A percentile compares a stretch with the other conserved stretches of the same genome.
Conservation (phyloP, 2,888 invertebrate genomes). For the Zootermopsis nevadensis region DNA sequence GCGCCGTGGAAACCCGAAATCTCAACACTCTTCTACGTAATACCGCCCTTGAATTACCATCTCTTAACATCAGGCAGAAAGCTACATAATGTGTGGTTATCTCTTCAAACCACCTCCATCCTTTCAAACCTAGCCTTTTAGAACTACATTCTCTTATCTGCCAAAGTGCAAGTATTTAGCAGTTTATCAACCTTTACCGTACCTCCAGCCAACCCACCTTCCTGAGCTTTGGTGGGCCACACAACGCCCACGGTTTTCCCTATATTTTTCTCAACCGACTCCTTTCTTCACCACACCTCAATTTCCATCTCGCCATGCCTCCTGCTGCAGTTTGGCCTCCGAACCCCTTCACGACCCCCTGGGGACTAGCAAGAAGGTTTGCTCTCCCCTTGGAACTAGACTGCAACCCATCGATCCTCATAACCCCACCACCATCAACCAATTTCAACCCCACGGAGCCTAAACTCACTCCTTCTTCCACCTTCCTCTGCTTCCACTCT, state of each 20-base stretch:
- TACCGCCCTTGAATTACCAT: neutral
- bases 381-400: slow-evolving; percentile 41
- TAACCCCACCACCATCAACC: slow-evolving; percentile 17
- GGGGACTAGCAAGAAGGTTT: slow-evolving; percentile 38
- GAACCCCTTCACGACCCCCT: slow-evolving; percentile 42
- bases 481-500: neutral
- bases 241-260: neutral
- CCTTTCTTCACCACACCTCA: slow-evolving; percentile 31
- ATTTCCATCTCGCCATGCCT: slow-evolving; percentile 18
- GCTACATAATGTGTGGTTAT: neutral
- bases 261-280: slow-evolving; percentile 17
- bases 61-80: neutral
- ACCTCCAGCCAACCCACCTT: neutral
- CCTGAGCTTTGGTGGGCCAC: neutral
- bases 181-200: neutral
- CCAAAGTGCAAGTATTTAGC: neutral
- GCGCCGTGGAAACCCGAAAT: too few relatives aligned
- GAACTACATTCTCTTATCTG: slow-evolving; percentile 19
- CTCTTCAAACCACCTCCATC: neutral
- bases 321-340: slow-evolving; percentile 33
- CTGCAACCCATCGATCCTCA: slow-evolving; percentile 40
- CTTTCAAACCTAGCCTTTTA: neutral
- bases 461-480: slow-evolving; percentile 9
- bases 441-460: slow-evolving; percentile 13
- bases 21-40: neutral